phyloP scores from a whole-genome alignment of 1,140 invertebrate species.

The Temnothorax longispinosus region DNA sequence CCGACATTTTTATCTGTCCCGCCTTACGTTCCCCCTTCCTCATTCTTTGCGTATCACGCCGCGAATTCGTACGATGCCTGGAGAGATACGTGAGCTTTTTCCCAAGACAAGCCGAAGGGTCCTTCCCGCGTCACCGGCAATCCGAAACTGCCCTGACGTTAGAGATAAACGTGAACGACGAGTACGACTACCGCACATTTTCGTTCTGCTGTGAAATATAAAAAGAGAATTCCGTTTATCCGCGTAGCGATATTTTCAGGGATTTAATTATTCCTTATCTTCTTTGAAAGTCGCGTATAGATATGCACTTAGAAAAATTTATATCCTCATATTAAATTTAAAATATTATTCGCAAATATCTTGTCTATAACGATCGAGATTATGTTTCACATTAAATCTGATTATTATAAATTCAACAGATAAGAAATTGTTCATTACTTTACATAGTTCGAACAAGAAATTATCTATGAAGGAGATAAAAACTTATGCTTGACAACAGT shows the following conservation, averaged over 20 bases:
- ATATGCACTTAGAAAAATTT: not conserved
- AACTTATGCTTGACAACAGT: not conserved
- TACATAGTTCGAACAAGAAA: not conserved
- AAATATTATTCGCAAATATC: not conserved
- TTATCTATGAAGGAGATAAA: not conserved
- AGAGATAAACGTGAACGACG: not conserved
- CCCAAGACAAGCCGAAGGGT: not conserved
- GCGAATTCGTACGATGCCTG: constrained; percentile 39
- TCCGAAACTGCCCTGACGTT: not conserved
- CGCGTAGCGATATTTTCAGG: not conserved
- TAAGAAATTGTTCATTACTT: not conserved
- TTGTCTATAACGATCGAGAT: no score
- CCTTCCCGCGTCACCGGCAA: not conserved
- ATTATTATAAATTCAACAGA: not conserved
- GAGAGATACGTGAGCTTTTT: constrained; percentile 37
- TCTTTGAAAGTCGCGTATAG: not conserved
- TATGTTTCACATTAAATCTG: not conserved
- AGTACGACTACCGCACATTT: not conserved
- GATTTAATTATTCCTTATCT: not conserved
- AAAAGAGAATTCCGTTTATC: not conserved
- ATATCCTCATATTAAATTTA: not conserved
- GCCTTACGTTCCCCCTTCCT: not conserved
- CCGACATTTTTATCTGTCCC: constrained; percentile 33
- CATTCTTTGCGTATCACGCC: constrained; percentile 42
- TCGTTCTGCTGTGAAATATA: not conserved